Percentiles rank a stretch among this genome's conserved stretches.
phyloP scores from a whole-genome alignment of 2,113 vertebrate species.

The Neotoma lepida region DNA sequence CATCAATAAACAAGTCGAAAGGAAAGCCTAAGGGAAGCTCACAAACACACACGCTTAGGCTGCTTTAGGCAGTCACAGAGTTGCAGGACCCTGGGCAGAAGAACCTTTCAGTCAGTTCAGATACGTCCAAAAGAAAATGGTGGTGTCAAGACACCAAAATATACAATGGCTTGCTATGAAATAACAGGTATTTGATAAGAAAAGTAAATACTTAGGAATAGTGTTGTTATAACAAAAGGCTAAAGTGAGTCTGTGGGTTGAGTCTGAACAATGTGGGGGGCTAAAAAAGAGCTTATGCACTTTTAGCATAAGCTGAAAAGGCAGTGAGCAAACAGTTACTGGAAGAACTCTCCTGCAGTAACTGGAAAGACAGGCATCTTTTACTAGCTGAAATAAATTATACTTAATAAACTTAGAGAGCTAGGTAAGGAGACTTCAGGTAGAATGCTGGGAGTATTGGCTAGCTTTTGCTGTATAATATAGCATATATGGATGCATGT shows the following conservation, averaged over 20 bases:
- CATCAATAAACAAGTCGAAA: neutral
- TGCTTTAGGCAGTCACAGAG: neutral
- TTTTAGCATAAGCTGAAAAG: neutral
- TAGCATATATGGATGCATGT: neutral
- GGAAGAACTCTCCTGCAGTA: neutral
- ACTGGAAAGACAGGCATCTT: neutral
- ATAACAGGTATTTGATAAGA: neutral
- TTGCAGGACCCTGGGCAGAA: neutral
- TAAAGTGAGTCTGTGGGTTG: neutral
- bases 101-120: neutral
- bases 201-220: neutral
- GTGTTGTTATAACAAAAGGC: neutral
- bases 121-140: neutral
- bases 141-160: neutral
- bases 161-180: neutral
- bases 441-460: neutral
- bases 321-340: neutral
- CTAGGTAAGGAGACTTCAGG: neutral
- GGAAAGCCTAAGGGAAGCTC: neutral
- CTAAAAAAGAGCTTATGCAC: neutral
- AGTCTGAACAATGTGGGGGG: neutral
- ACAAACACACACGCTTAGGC: neutral
- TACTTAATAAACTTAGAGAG: neutral
- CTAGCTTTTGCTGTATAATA: neutral
- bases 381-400: neutral